These are phyloP conservation scores for Dorcus parallelipipedus DNA, from an alignment of 2,888 invertebrate species.

Conservation along the genomic window DNA sequence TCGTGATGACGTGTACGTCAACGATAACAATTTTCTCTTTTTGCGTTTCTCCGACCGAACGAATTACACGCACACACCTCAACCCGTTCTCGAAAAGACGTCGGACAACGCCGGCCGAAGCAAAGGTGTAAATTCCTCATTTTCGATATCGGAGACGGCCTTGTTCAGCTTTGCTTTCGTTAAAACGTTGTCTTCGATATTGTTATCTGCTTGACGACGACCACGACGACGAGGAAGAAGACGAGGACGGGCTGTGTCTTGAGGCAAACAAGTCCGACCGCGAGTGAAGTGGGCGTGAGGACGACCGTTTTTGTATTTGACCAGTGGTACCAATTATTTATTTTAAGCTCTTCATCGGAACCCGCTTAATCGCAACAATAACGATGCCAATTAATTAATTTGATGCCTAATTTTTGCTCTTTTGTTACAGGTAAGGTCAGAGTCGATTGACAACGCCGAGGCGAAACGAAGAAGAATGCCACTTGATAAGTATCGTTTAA, in stretches of 20 bases:
- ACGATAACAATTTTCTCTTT: too few species aligned
- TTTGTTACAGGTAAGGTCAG: too few species aligned
- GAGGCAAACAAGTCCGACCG: neutral
- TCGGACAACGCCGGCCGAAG: too few species aligned
- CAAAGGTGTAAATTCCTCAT: neutral
- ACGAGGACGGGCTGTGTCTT: neutral
- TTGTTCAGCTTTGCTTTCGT: conserved; percentile 1
- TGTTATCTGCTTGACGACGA: conserved; percentile 4
- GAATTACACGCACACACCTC: too few species aligned
- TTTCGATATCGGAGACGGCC: neutral
- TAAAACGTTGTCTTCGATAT: conserved; percentile 1
- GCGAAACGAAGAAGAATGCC: too few species aligned
- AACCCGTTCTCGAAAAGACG: too few species aligned
- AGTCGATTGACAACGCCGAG: too few species aligned
- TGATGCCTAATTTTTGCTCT: too few species aligned
- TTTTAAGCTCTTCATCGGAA: neutral
- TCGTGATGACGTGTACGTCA: too few species aligned
- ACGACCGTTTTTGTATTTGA: neutral
- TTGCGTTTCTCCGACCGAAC: too few species aligned
- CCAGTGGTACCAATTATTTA: conserved; percentile 4
- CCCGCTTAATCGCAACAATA: neutral
- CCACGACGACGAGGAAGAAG: neutral
- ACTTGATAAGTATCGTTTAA: too few species aligned
- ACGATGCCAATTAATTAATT: too few species aligned
- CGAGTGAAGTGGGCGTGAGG: neutral